A percentile compares a stretch with the other conserved stretches of the same genome.
Conservation (phyloP, 2,888 invertebrate species). For the Drosophila mimica region DNA sequence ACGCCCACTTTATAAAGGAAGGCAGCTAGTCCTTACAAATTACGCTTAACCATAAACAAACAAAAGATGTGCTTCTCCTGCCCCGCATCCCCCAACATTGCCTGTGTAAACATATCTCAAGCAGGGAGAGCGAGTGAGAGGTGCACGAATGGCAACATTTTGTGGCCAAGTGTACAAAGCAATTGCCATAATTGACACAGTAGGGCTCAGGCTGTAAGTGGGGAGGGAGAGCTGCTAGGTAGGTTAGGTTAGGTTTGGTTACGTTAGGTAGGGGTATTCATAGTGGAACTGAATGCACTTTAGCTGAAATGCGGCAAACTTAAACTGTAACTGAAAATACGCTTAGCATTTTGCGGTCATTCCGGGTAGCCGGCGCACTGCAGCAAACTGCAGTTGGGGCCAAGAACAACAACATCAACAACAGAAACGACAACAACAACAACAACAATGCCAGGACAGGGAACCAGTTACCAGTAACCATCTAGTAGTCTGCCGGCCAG, state of each 20-base stretch:
- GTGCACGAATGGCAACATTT: conserved; percentile 68
- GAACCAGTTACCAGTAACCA: conserved; percentile 19
- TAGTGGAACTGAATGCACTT: conserved; percentile 59
- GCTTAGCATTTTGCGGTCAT: conserved; percentile 74
- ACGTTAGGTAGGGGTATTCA: conserved; percentile 5
- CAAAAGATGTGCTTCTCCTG: conserved; percentile 26
- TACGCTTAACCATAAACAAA: conserved; percentile 47
- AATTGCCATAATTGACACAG: conserved; percentile 74
- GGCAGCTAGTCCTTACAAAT: conserved; percentile 38
- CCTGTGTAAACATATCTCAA: conserved; percentile 56
- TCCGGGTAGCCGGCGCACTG: conserved; percentile 56
- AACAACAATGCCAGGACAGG: conserved; percentile 39
- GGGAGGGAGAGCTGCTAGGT: neutral
- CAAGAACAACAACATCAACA: conserved; percentile 1
- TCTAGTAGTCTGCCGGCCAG: conserved; percentile 32
- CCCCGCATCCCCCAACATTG: conserved; percentile 8
- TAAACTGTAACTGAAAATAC: conserved; percentile 72
- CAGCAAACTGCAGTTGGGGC: conserved; percentile 55
- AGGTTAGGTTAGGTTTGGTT: neutral
- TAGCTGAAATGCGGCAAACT: conserved; percentile 70
- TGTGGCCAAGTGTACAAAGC: conserved; percentile 70
- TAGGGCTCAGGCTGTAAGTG: conserved; percentile 16
- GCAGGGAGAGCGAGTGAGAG: neutral
- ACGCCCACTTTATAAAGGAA: conserved; percentile 14
- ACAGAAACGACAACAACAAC: neutral